These are phyloP conservation scores for Amblyraja radiata DNA, from an alignment of 2,797 vertebrate species.

Conservation along the genomic window DNA sequence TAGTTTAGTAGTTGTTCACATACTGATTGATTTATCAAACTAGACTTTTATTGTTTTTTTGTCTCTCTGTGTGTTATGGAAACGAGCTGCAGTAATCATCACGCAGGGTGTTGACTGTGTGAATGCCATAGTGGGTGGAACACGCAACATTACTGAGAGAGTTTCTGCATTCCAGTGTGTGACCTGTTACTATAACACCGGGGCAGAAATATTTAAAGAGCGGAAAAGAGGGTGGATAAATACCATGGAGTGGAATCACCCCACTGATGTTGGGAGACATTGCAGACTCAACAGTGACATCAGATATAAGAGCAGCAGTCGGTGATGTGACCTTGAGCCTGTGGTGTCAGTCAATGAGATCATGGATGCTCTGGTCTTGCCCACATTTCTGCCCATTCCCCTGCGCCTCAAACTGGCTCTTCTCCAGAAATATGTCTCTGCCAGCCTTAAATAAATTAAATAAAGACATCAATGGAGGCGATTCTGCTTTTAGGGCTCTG, in stretches of 20 bases:
- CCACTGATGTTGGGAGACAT: background rate
- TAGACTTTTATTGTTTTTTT: too few relatives aligned
- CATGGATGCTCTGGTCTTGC: too few relatives aligned
- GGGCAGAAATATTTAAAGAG: conserved; percentile 2
- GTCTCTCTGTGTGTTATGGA: background rate
- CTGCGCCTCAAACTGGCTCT: too few relatives aligned
- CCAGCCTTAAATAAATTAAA: too few relatives aligned
- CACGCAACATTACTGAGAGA: background rate
- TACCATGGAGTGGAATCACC: background rate
- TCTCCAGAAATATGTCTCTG: too few relatives aligned
- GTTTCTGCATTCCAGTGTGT: background rate
- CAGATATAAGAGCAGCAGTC: too few relatives aligned
- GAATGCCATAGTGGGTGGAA: background rate
- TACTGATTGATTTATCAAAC: background rate
- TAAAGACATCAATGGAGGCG: too few relatives aligned
- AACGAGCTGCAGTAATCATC: background rate
- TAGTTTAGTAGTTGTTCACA: background rate
- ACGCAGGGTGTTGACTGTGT: background rate
- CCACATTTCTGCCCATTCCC: too few relatives aligned
- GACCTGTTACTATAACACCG: background rate
- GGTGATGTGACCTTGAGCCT: too few relatives aligned
- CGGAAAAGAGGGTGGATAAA: background rate
- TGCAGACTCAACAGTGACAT: background rate
- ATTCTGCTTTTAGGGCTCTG: too few relatives aligned
- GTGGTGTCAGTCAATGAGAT: too few relatives aligned